Evolutionary conservation across 2,888 invertebrate species (phyloP).

Genomic region (Zygothrica quintamaculata): DNA sequence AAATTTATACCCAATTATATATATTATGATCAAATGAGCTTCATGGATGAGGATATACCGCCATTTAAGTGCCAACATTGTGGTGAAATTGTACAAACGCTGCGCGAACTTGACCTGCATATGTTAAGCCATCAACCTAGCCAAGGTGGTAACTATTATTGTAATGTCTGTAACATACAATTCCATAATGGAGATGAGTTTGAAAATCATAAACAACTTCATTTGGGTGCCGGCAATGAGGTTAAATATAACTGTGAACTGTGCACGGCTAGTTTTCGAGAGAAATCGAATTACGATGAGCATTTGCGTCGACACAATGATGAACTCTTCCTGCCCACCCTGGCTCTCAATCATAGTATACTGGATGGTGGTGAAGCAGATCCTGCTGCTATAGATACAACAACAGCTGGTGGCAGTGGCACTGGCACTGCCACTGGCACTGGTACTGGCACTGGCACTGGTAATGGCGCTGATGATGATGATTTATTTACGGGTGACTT

Average conservation of each 20-base stretch:
- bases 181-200: constrained; percentile 76
- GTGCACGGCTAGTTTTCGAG: constrained; percentile 81
- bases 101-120: constrained; percentile 78
- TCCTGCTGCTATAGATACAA: constrained; percentile 13
- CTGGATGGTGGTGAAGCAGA: constrained; percentile 52
- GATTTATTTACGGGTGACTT: constrained; percentile 36
- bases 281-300: constrained; percentile 80
- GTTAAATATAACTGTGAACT: constrained; percentile 78
- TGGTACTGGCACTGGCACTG: constrained; percentile 13
- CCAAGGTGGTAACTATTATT: constrained; percentile 67
- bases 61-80: constrained; percentile 82
- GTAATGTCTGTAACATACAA: constrained; percentile 72
- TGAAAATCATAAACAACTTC: constrained; percentile 74
- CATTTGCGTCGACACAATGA: constrained; percentile 81
- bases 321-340: constrained; percentile 75
- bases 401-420: constrained; percentile 10
- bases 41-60: constrained; percentile 81
- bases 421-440: constrained; percentile 22
- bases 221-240: constrained; percentile 69
- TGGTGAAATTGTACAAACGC: constrained; percentile 74
- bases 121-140: constrained; percentile 73
- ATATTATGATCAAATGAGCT: constrained; percentile 80
- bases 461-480: constrained; percentile 33
- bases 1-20: constrained; percentile 76
- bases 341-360: constrained; percentile 68